Base-by-base conservation (phyloP, 2,888 invertebrate species). In the Itoplectis maculator region DNA sequence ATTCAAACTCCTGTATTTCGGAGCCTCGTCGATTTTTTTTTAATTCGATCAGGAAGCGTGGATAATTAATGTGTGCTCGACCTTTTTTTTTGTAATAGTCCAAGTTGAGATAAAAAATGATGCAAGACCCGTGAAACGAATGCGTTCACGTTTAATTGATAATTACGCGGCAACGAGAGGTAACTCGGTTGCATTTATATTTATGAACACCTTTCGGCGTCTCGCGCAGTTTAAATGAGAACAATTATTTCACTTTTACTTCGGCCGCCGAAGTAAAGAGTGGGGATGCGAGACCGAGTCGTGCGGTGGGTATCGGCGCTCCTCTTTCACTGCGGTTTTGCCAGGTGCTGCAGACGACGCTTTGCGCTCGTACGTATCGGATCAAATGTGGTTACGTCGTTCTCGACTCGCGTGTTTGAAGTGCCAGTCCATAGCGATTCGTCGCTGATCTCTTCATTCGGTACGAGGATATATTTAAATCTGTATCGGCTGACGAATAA, bases 331-430 rank as follows among this genome's bases (percentile, higher is more conserved):
- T n/a, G n/a, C n/a, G 20, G 7, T 54, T 3, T 15, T 15, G 15
- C 61, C 35, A 29, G 15, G 37, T 9, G 15, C 9, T 18, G 18
- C 61, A 61, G 61, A 15, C 61, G 11, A 61, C 61, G 37, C 9
- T 15, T 9, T 37, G 61, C 61, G 61, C 61, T 61, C 37, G 61
- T 61, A 37, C 37, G 37, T 37, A 37, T 37, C 61, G 61, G 61
- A 61, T 18, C n/a, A 1, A n/a, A 9, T 61, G 37, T 61, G 37
- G 37, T 13, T n/a, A 7, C n/a, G n/a, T 37, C 13, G n/a, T 59
- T 35, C 11, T 35, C 0, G 15, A 59, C 5, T 59, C 2, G 15
- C 35, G 59, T 59, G 59, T 29, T n/a, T 23, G 8, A 29, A 23
- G 29, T 56, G 54, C 29, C 11, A 2, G 23, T 56, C 29, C 13